Conservation (phyloP, 2,113 vertebrate genomes). For the Eonycteris spelaea region DNA sequence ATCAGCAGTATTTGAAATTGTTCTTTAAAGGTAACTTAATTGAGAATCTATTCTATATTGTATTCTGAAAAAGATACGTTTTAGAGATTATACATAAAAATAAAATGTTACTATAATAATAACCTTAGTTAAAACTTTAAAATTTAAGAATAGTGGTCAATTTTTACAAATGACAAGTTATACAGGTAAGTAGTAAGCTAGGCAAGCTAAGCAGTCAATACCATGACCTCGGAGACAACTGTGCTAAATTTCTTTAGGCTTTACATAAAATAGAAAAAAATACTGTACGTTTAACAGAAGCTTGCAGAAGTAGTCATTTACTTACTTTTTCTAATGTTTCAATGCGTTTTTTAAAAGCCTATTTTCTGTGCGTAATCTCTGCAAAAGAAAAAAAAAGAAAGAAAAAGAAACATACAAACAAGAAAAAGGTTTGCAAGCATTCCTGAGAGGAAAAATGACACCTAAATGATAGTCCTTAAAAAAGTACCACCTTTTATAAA, state of each 20-base stretch:
- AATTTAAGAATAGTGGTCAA: background rate
- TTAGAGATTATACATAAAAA: background rate
- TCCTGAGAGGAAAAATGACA: background rate
- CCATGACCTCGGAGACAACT: background rate
- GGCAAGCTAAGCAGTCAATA: conserved; percentile 43
- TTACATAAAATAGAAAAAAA: conserved; percentile 41
- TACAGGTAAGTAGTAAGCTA: conserved; percentile 22
- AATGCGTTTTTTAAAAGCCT: conserved; percentile 96
- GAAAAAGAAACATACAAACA: background rate
- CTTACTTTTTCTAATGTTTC: conserved; percentile 99
- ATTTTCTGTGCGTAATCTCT: conserved; percentile 98
- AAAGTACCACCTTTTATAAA: conserved; percentile 17
- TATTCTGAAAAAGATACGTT: background rate
- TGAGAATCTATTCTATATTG: too few relatives aligned
- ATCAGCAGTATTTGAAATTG: background rate
- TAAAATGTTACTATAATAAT: background rate
- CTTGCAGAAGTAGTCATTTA: conserved; percentile 53
- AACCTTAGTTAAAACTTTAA: conserved; percentile 24
- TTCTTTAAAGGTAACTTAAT: conserved; percentile 27
- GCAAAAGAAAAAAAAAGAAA: conserved; percentile 63
- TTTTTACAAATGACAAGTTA: conserved; percentile 19
- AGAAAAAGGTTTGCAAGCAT: conserved; percentile 42
- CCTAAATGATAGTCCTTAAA: background rate
- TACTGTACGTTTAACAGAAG: conserved; percentile 8
- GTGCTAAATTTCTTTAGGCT: background rate